Evolutionary conservation across 2,888 invertebrate genomes (phyloP).

Genomic region (Chaetogeoica ovagalla): DNA sequence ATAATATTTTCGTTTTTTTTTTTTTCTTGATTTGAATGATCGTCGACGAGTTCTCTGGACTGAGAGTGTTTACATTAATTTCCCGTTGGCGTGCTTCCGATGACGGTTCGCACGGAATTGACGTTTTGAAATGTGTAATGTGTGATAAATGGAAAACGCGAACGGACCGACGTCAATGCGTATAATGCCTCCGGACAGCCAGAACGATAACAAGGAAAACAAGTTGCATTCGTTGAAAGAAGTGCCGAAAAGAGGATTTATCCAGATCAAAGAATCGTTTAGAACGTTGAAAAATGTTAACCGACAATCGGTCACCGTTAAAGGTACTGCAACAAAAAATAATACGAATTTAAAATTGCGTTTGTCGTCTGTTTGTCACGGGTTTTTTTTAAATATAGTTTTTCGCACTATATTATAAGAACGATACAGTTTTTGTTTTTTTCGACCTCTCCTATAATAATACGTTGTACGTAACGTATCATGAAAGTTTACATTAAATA

Average conservation of each 20-base stretch:
- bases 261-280: conserved; percentile 55
- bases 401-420: too few relatives aligned
- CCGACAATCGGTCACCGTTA: conserved; percentile 10
- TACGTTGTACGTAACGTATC: too few relatives aligned
- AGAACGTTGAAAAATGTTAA: conserved; percentile 53
- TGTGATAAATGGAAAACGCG: conserved; percentile 24
- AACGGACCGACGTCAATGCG: conserved; percentile 14
- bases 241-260: conserved; percentile 51
- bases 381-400: background rate
- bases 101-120: background rate
- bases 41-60: background rate
- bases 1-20: conserved; percentile 48
- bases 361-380: too few relatives aligned
- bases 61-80: background rate
- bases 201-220: conserved; percentile 31
- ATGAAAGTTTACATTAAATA: too few relatives aligned
- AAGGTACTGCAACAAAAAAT: conserved; percentile 12
- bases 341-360: background rate
- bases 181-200: background rate
- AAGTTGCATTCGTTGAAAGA: conserved; percentile 52
- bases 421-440: too few relatives aligned
- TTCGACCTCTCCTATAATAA: too few relatives aligned
- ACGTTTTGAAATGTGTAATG: background rate
- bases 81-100: background rate
- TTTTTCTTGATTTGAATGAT: conserved; percentile 40